Conservation (phyloP, 2,797 vertebrate genomes). For the Knipowitschia caucasica region DNA sequence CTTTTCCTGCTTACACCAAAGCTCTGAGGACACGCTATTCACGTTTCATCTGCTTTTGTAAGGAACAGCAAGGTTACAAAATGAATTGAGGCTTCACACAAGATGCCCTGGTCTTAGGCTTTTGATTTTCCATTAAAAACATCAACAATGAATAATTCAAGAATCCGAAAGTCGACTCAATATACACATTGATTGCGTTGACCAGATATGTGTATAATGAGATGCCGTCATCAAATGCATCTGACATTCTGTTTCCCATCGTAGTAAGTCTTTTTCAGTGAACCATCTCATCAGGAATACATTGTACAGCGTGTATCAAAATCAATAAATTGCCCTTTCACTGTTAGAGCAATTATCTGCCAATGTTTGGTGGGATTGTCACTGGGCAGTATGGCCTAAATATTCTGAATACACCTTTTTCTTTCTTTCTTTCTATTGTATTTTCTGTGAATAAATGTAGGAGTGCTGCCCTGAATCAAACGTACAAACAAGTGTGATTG, state of each 20-base stretch:
- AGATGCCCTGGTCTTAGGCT: not conserved
- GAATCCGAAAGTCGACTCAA: not conserved
- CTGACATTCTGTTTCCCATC: not conserved
- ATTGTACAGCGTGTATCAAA: constrained; percentile 1
- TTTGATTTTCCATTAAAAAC: not conserved
- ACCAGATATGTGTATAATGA: too few relatives aligned
- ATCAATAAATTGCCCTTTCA: constrained; percentile 4
- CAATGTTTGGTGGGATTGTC: not conserved
- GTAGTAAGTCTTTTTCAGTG: not conserved
- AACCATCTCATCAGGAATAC: not conserved
- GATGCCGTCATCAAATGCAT: too few relatives aligned
- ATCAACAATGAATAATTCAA: not conserved
- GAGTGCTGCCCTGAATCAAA: too few relatives aligned
- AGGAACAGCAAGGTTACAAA: not conserved
- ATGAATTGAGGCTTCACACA: not conserved
- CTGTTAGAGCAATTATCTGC: not conserved
- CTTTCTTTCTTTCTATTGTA: too few relatives aligned
- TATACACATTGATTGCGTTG: not conserved
- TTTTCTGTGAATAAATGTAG: too few relatives aligned
- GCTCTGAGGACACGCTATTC: too few relatives aligned
- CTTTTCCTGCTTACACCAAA: too few relatives aligned
- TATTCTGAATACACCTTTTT: too few relatives aligned
- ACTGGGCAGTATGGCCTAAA: not conserved
- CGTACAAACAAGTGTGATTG: too few relatives aligned
- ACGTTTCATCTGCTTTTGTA: too few relatives aligned